Evolutionary conservation across 2,888 invertebrate species (phyloP), one percentile per base, ranked within the genome.

Genomic region (Drosophila niveifrons): DNA sequence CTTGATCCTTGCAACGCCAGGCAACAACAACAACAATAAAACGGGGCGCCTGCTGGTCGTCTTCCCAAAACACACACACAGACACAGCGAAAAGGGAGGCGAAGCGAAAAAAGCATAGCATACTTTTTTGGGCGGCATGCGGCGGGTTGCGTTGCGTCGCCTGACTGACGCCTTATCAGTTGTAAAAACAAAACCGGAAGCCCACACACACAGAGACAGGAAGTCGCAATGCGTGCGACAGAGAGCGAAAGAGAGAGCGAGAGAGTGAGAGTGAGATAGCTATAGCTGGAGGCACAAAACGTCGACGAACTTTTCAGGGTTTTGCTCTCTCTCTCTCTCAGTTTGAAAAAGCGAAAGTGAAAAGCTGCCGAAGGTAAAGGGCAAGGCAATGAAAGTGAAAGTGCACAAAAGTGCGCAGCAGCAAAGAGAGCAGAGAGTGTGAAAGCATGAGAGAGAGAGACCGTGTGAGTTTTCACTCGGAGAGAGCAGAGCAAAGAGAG

Each of bases 1-100:
- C 91, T 91, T 91, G 91, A 92, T 91, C 92, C 91, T 91, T 91
- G 91, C 91, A 91, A 90, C 90, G 88, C 85, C 80, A 80, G 68
- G 3, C 34, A 11, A 11, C 36, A n/a, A 3, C 31, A 10, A 31
- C 36, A 36, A 63, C 64, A 67, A 69, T 23, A 69, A 39, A 66
- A 70, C 53, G 86, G 86, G 87, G 82, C 82, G 82, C 82, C 82
- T 86, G 82, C 82, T 82, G 82, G 82, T 80, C 80, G 86, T 80
- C 86, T 86, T 80, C 69, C 80, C 85, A 87, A 82, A 78, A 36
- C 13, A 48, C n/a, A 17, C 11, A 17, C 10, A 41, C 23, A 29
- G 15, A 41, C 29, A 63, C 41, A 17, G 18, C n/a, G 2, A 34
- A 28, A 28, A 11, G n/a, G 11, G 57, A 44, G 48, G 48, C 52